Percentiles rank a stretch among this genome's conserved stretches.
Conservation (phyloP, 1,140 invertebrate species). For the Trichonephila clavata region DNA sequence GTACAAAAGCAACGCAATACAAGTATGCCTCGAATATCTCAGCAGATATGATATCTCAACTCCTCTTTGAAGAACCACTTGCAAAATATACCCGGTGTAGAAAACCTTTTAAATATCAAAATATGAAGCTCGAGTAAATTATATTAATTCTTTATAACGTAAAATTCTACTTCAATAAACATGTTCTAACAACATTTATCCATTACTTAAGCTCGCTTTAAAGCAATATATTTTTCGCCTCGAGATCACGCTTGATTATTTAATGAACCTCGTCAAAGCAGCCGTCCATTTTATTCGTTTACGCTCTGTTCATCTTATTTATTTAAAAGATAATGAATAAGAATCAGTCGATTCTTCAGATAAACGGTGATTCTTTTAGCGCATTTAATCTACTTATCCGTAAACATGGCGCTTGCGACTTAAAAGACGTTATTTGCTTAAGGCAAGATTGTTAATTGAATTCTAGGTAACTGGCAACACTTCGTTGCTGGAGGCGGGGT, state of each 20-base stretch:
- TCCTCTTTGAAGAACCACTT: neutral
- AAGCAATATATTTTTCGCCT: neutral
- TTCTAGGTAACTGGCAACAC: neutral
- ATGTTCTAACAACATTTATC: neutral
- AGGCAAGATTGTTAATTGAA: constrained; percentile 26
- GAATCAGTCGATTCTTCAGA: neutral
- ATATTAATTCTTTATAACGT: neutral
- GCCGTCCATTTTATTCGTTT: neutral
- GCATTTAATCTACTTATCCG: constrained; percentile 22
- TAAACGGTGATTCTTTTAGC: constrained; percentile 8
- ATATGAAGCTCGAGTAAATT: neutral
- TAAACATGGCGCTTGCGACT: neutral
- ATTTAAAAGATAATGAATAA: neutral
- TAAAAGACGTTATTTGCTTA: constrained; percentile 29
- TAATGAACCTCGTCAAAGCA: neutral
- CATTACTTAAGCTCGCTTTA: neutral
- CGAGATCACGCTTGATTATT: neutral
- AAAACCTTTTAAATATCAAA: neutral
- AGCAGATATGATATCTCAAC: neutral
- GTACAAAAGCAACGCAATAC: too few species aligned
- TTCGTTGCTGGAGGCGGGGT: neutral
- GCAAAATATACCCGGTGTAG: neutral
- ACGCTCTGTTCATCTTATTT: neutral
- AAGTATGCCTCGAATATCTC: too few species aligned
- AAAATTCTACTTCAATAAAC: neutral